Evolutionary conservation across 2,888 invertebrate species (phyloP), one percentile per base, ranked within the genome.

Genomic region (Meghimatium bilineatum): DNA sequence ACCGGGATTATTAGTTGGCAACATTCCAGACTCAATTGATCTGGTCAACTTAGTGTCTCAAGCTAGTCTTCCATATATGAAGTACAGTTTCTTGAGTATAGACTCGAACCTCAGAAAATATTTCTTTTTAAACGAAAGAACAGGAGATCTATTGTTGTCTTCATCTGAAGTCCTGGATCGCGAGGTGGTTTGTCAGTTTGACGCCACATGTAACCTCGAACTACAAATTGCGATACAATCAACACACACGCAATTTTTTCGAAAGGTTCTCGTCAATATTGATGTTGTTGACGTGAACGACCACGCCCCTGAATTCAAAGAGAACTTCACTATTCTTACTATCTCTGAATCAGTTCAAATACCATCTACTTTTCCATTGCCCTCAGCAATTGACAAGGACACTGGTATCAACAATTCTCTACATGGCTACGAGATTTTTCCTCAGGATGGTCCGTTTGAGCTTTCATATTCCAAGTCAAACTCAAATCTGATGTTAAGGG

Each of bases 281-380:
- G 87, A 88, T 71, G 86, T 93, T 26, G 85, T 89, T 49, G 93
- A 93, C 86, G 88, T 91, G n/a, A 93, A 93, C 86, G 93, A 93
- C 81, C 90, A 93, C 87, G 81, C 89, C 32, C 93, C 93, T 12
- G 83, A 82, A 38, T 93, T 92, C 86, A 84, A 88, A 6, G 80
- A 80, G 38, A 83, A 87, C 44, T 85, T 85, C n/a, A 83, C 88
- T 12, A 80, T 86, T 72, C 69, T 91, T 12, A 84, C 87, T 1
- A 88, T 91, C 49, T 89, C 91, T 2, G 91, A 91, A 82, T 87
- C 88, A 23, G 88, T 90, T 10, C 77, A 84, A 14, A 83, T 89
- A 17, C 88, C 88, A 10, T 86, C 88, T 10, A 86, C 88, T 14
- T 88, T 89, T 66, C 88, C 88, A 5, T 86, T 90, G 23, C 87